Conservation (phyloP, 2,888 invertebrate species). For the Adela reaumurella region DNA sequence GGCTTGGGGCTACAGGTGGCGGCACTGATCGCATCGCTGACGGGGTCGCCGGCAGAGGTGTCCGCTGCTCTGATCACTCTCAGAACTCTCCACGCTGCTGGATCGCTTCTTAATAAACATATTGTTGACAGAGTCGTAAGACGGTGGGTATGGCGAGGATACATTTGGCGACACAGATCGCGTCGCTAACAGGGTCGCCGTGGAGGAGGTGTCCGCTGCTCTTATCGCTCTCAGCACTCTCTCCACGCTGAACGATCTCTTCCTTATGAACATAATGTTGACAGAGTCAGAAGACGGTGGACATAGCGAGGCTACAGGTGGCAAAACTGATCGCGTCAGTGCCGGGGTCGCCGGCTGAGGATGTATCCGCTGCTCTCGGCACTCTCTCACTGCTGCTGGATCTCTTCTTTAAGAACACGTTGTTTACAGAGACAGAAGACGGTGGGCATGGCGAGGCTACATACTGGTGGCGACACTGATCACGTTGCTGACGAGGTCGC, state of each 20-base stretch:
- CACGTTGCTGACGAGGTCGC: no score
- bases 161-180: constrained; percentile 77
- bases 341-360: constrained; percentile 67
- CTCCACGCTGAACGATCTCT: constrained; percentile 72
- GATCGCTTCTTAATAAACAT: no score
- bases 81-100: no score
- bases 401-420: constrained; percentile 75
- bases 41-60: no score
- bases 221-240: constrained; percentile 59
- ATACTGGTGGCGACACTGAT: no score
- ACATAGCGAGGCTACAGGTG: constrained; percentile 75
- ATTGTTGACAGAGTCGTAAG: no score
- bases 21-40: no score
- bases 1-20: no score
- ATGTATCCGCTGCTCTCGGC: constrained; percentile 65
- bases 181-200: constrained; percentile 70
- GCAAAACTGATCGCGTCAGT: constrained; percentile 75
- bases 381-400: constrained; percentile 68
- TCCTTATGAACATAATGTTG: constrained; percentile 60
- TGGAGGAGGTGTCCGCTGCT: constrained; percentile 67
- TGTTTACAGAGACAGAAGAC: no score
- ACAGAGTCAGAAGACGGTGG: constrained; percentile 35
- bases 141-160: constrained; percentile 73
- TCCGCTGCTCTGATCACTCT: no score
- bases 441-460: no score